Base-by-base conservation (phyloP, 2,888 invertebrate genomes). In the Acanthosoma haemorrhoidale region DNA sequence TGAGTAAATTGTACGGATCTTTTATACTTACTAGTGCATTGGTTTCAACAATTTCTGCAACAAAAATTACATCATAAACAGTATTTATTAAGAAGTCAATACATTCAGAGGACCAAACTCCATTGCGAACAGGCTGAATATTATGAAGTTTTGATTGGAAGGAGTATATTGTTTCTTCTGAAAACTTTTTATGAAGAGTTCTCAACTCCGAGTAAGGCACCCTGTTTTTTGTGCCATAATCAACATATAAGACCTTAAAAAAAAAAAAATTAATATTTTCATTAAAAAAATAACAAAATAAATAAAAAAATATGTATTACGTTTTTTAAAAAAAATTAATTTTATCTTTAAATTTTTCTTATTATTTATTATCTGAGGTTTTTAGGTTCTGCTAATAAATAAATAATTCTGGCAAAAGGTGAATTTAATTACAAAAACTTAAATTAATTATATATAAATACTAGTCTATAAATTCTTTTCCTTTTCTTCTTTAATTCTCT, bases 191-290 rank as follows among this genome's bases (percentile, higher is more conserved):
- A 21, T 64, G 64, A 25, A 64, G 41, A n/a, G 29, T 31, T 41
- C 64, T 64, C 43, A 64, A 64, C 18, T 64, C 43, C 15, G 29
- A 15, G 11, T 41, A 38, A 15, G 18, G 9, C 8, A 64, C 29
- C 13, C 5, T 9, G 4, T 8, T 2, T 39, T 39, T n/a, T 13
- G 64, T 64, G 31, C 64, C 64, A 43, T 64, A 64, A 5, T 64
- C 64, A 25, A 64, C 43, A n/a, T 64, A 64, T 8, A 43, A 4
- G 18, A 64, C 64, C 64, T 64, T 4, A 16, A 31, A 64, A 31
- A 64, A 21, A 31, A 13, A 15, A n/a, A n/a, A n/a, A n/a, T n/a
- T n/a, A n/a, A n/a, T 9, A n/a, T 4, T 25, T 58, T 0, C 11
- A 31, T 0, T 16, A 4, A 3, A 3, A 15, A 13, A 1, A 58